Percentiles rank a stretch among this genome's conserved stretches.
These are phyloP conservation scores for Lates japonicus DNA, from an alignment of 2,797 vertebrate species.

Conservation along the genomic window DNA sequence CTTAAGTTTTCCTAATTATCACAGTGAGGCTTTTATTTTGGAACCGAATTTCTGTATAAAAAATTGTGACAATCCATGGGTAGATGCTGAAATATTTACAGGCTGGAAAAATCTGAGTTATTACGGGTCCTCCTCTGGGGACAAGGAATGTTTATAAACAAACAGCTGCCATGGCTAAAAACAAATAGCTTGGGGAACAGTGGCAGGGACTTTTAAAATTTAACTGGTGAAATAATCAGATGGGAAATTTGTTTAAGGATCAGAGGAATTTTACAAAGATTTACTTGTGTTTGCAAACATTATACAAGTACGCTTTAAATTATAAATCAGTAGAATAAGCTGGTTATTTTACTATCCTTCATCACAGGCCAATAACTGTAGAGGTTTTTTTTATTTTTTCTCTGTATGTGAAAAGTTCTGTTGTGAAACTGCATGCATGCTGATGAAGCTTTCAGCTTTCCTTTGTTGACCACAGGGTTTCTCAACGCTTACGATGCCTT, in stretches of 20 bases:
- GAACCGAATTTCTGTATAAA: too few relatives aligned
- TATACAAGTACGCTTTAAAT: background rate
- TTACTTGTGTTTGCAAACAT: background rate
- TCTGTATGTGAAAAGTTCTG: background rate
- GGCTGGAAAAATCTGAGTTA: too few relatives aligned
- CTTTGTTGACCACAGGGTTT: constrained; percentile 32
- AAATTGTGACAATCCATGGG: too few relatives aligned
- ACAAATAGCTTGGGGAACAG: too few relatives aligned
- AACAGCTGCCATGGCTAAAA: too few relatives aligned
- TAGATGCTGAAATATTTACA: too few relatives aligned
- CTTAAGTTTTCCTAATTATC: too few relatives aligned
- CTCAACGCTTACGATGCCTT: constrained; percentile 36
- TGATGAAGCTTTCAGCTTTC: constrained; percentile 25
- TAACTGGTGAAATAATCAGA: background rate
- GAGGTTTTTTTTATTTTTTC: background rate
- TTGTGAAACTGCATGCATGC: background rate
- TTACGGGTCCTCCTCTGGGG: too few relatives aligned
- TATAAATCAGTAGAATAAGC: background rate
- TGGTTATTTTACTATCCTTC: constrained; percentile 9
- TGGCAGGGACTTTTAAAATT: background rate
- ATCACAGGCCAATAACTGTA: background rate
- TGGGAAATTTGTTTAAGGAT: background rate
- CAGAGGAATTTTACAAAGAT: background rate
- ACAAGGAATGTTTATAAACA: too few relatives aligned
- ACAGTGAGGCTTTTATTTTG: too few relatives aligned